Base-by-base conservation (phyloP, 92 coral and sea anemone species). In the Umimayanthus kanabou region DNA sequence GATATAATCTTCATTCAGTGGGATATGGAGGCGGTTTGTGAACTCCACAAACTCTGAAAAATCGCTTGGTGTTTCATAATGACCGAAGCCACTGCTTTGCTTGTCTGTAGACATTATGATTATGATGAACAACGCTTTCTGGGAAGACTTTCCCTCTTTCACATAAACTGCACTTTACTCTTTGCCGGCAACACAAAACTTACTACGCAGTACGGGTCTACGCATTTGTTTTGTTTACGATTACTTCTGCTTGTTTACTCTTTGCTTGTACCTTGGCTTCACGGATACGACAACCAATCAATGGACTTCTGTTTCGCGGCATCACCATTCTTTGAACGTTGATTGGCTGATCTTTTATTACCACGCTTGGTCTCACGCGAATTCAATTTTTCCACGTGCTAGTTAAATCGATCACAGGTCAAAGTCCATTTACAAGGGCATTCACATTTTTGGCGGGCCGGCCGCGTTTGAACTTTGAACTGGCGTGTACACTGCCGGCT, bases 1-100 rank as follows among this genome's bases (percentile, higher is more conserved):
- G 39, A 95, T 77, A 43, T 93, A 93, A 4, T 86, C 94, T 77
- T 90, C 94, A 39, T 90, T 93, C 23, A 95, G 29, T 15, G 98
- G 98, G 76, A 95, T 95, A 85, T 95, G 93, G 39, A 90, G 77
- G 33, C 90, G 90, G 73, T 90, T 93, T n/a, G 92, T 85, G 66
- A 92, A 94, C 79, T 92, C 92, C 30, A 94, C 81, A 86, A 92
- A 94, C 16, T 90, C 89, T 0, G 91, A 85, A 55, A 82, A 92
- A 71, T 94, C 96, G 29, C 73, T 72, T 42, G 94, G 93, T 1
- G 92, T 86, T 84, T 89, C 85, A 57, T 58, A 71, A 67, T n/a
- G 71, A 76, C 81, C 89, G 53, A 70, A 86, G 53, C 65, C 85
- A 26, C 53, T 73, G 42, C 29, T 50, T 77, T 25, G n/a, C 42